Conservation (phyloP, 2,113 vertebrate species). For the Esox niger region DNA sequence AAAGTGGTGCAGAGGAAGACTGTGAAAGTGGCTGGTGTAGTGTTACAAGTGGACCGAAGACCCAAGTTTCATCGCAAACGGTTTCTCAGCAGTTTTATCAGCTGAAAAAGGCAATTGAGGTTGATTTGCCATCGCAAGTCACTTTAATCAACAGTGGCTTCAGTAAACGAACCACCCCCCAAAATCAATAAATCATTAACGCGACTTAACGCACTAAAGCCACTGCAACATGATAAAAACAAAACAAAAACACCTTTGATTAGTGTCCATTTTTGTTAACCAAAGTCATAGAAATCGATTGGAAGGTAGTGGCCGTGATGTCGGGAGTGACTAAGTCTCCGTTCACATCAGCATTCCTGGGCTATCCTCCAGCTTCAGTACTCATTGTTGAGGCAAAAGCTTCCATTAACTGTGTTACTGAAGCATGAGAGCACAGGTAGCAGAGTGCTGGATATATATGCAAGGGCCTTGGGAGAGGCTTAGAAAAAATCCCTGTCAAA, state of each 20-base stretch:
- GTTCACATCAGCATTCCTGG: conserved; percentile 50
- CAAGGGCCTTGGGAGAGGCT: conserved; percentile 15
- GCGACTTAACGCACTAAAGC: not conserved
- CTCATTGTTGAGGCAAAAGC: conserved; percentile 43
- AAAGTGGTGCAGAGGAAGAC: not conserved
- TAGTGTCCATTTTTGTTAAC: not conserved
- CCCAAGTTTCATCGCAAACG: not conserved
- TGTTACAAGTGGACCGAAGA: not conserved
- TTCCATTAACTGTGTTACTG: conserved; percentile 62
- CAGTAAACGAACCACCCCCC: too few species aligned
- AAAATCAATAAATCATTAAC: not conserved
- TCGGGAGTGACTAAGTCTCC: conserved; percentile 15
- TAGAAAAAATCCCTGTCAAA: conserved; percentile 38
- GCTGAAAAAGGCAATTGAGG: not conserved
- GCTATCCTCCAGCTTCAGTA: conserved; percentile 42
- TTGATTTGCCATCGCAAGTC: not conserved
- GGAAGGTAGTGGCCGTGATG: conserved; percentile 6
- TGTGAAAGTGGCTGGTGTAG: not conserved
- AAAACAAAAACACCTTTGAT: not conserved
- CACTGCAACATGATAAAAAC: not conserved
- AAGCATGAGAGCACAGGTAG: conserved; percentile 55
- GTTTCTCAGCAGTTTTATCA: too few species aligned
- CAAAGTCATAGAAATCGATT: not conserved
- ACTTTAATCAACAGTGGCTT: not conserved
- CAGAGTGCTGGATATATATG: conserved; percentile 37